A percentile compares a stretch with the other conserved stretches of the same genome.
phyloP scores from a whole-genome alignment of 2,888 invertebrate species.

The Phorcus lineatus region DNA sequence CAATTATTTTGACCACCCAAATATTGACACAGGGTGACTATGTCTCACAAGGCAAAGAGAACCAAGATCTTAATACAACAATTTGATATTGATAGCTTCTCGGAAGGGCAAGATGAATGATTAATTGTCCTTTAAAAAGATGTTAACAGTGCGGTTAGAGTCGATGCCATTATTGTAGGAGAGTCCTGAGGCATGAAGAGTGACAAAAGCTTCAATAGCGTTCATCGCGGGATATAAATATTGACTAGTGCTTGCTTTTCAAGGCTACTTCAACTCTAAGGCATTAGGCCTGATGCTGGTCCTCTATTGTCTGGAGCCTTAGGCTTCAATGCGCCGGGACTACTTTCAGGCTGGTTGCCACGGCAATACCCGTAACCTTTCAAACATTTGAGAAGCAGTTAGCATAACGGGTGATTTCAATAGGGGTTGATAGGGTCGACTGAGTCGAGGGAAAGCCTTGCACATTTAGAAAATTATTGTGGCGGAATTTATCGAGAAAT shows the following conservation, averaged over 20 bases:
- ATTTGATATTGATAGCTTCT: no score
- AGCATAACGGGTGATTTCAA: not conserved
- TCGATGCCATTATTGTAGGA: no score
- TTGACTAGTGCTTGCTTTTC: not conserved
- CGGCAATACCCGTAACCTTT: not conserved
- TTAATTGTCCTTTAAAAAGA: no score
- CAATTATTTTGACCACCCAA: no score
- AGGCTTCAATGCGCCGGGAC: not conserved
- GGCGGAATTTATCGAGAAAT: not conserved
- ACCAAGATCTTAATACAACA: no score
- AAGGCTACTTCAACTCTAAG: not conserved
- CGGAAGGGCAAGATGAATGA: no score
- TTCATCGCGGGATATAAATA: not conserved
- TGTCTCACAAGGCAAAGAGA: no score
- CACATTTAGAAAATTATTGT: not conserved
- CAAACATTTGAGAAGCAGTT: conserved; percentile 7
- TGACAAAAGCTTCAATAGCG: no score
- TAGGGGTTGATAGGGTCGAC: not conserved
- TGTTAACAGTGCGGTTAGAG: no score
- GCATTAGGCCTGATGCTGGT: not conserved
- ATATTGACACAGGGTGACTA: no score
- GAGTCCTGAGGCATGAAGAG: no score
- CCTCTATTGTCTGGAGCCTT: not conserved
- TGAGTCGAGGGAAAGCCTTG: not conserved
- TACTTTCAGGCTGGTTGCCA: conserved; percentile 5